phyloP scores from a whole-genome alignment of 2,113 vertebrate genomes.

The Oncorhynchus mykiss region DNA sequence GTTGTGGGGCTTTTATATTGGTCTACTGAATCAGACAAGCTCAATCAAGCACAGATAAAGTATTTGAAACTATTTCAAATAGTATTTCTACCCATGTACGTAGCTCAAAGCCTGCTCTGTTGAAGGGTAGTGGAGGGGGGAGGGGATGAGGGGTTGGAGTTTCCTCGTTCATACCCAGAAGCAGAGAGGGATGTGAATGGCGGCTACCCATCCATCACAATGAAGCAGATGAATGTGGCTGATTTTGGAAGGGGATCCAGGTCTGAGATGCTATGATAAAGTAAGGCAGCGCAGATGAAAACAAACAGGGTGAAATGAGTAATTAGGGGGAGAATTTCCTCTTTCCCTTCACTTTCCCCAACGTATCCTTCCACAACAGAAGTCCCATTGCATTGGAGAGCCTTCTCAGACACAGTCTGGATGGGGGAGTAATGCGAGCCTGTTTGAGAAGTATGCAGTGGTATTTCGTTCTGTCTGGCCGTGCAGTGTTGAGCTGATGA shows the following conservation, averaged over 20 bases:
- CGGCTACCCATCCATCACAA: conserved; percentile 63
- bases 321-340: conserved; percentile 47
- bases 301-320: conserved; percentile 62
- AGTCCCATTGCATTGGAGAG: conserved; percentile 31
- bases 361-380: conserved; percentile 17
- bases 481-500: conserved; percentile 58
- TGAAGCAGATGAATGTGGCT: conserved; percentile 52
- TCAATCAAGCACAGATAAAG: too few relatives aligned
- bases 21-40: too few relatives aligned
- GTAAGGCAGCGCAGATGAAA: conserved; percentile 57
- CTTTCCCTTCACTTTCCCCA: neutral
- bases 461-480: conserved; percentile 65
- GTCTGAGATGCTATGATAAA: conserved; percentile 58
- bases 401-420: conserved; percentile 33
- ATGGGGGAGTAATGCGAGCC: conserved; percentile 49
- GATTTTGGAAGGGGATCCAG: conserved; percentile 45
- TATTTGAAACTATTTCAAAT: too few relatives aligned
- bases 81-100: too few relatives aligned
- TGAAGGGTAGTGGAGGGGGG: neutral
- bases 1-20: too few relatives aligned
- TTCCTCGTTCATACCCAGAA: conserved; percentile 36
- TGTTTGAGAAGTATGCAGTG: conserved; percentile 37
- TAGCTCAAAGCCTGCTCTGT: conserved; percentile 47
- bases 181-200: conserved; percentile 33
- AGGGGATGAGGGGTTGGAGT: conserved; percentile 17